A percentile compares a stretch with the other conserved stretches of the same genome.
Conservation (phyloP, 2,797 vertebrate genomes). For the Pipistrellus kuhlii region DNA sequence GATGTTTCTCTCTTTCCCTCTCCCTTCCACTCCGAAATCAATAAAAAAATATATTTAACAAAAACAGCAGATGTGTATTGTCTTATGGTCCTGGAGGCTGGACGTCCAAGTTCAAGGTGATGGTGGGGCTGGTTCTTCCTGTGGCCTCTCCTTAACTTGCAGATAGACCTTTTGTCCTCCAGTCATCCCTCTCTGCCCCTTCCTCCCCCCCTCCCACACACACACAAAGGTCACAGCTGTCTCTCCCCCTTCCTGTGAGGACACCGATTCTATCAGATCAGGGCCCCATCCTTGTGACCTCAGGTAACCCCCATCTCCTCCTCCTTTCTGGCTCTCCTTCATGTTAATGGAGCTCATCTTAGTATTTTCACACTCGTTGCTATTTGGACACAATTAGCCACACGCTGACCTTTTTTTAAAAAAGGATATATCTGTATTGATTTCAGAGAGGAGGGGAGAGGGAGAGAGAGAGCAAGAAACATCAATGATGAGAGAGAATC, state of each 20-base stretch:
- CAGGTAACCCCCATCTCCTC: not conserved
- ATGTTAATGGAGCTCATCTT: not conserved
- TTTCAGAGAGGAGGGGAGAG: too few relatives aligned
- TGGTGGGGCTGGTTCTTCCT: not conserved
- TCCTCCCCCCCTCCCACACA: too few relatives aligned
- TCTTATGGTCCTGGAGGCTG: not conserved
- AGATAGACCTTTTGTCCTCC: not conserved
- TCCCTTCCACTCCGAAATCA: too few relatives aligned
- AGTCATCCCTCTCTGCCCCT: accelerated
- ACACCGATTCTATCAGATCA: not conserved
- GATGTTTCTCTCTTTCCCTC: too few relatives aligned
- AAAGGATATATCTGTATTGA: too few relatives aligned
- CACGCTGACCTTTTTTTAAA: too few relatives aligned
- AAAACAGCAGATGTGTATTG: not conserved
- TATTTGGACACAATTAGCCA: not conserved
- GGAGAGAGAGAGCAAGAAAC: too few relatives aligned
- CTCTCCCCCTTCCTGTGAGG: not conserved
- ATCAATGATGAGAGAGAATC: too few relatives aligned
- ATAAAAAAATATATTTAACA: too few relatives aligned
- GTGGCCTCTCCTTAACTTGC: not conserved
- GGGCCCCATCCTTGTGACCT: not conserved
- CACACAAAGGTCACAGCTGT: not conserved
- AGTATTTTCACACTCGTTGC: not conserved
- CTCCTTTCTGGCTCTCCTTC: not conserved
- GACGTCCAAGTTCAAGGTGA: not conserved